A percentile compares a stretch with the other conserved stretches of the same genome.
These are phyloP conservation scores for Pycnonotus jocosus DNA, from an alignment of 2,113 vertebrate species.

Conservation along the genomic window DNA sequence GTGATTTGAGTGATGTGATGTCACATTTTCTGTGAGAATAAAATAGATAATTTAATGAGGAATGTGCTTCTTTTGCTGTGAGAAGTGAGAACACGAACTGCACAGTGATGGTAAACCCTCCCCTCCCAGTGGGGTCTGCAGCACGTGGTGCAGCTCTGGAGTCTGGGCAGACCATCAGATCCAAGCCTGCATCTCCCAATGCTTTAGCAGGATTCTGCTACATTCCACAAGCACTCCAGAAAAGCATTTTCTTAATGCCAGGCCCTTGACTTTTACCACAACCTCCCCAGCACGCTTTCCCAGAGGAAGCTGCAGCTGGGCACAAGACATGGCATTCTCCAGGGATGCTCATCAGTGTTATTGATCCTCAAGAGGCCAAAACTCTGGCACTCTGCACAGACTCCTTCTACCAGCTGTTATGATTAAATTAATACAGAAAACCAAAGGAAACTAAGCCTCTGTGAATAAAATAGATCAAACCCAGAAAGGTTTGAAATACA, in stretches of 20 bases:
- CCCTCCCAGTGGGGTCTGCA: neutral
- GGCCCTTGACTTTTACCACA: neutral
- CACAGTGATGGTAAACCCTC: neutral
- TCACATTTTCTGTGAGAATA: too few species aligned
- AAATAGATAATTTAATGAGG: neutral
- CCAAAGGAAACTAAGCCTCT: neutral
- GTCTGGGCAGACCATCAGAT: neutral
- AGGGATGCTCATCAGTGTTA: neutral
- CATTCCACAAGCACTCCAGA: neutral
- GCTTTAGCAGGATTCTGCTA: neutral
- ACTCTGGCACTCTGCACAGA: neutral
- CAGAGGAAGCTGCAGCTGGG: neutral
- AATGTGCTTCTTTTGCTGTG: neutral
- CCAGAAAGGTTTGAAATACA: neutral
- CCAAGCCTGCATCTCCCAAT: rapidly evolving
- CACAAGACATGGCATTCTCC: neutral
- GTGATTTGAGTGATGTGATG: neutral
- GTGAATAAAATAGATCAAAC: neutral
- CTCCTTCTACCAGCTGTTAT: neutral
- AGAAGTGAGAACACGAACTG: neutral
- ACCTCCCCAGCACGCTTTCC: neutral
- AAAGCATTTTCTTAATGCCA: neutral
- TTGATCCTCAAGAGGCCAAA: neutral
- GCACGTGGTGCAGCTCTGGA: neutral
- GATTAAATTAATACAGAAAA: neutral